Evolutionary conservation across 2,113 vertebrate species (phyloP).

Genomic region (Hirundichthys speculiger): DNA sequence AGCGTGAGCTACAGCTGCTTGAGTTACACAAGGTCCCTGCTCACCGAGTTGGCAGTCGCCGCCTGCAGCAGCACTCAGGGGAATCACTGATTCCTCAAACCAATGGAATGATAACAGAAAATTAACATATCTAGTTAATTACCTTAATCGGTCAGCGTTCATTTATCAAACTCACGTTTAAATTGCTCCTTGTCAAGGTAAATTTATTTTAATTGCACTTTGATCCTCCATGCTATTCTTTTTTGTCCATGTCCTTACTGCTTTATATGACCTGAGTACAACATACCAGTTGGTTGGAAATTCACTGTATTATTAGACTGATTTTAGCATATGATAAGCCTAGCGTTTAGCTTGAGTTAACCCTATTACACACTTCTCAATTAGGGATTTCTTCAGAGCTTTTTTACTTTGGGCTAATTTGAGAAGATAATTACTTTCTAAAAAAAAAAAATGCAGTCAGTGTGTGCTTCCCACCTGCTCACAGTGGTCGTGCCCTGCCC

Average conservation of each 20-base stretch:
- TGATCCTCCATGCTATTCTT: slow-evolving; percentile 52
- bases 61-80: slow-evolving; percentile 35
- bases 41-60: slow-evolving; percentile 50
- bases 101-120: slow-evolving; percentile 64
- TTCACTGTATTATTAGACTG: neutral
- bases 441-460: slow-evolving; percentile 35
- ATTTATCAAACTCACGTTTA: slow-evolving; percentile 74
- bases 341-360: slow-evolving; percentile 14
- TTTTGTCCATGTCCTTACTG: slow-evolving; percentile 4
- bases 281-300: slow-evolving; percentile 18
- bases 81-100: slow-evolving; percentile 63
- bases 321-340: slow-evolving; percentile 11
- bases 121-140: slow-evolving; percentile 77
- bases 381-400: slow-evolving; percentile 18
- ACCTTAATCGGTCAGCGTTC: slow-evolving; percentile 61
- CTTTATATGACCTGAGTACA: slow-evolving; percentile 15
- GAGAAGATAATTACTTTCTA: slow-evolving; percentile 66
- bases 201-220: slow-evolving; percentile 73
- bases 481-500: slow-evolving; percentile 41
- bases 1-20: slow-evolving; percentile 8
- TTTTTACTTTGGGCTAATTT: slow-evolving; percentile 40
- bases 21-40: slow-evolving; percentile 50
- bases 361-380: neutral
- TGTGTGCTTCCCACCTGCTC: slow-evolving; percentile 39
- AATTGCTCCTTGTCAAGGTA: slow-evolving; percentile 74